These are phyloP conservation scores for Lanius collurio DNA, from an alignment of 2,113 vertebrate genomes.

Conservation along the genomic window DNA sequence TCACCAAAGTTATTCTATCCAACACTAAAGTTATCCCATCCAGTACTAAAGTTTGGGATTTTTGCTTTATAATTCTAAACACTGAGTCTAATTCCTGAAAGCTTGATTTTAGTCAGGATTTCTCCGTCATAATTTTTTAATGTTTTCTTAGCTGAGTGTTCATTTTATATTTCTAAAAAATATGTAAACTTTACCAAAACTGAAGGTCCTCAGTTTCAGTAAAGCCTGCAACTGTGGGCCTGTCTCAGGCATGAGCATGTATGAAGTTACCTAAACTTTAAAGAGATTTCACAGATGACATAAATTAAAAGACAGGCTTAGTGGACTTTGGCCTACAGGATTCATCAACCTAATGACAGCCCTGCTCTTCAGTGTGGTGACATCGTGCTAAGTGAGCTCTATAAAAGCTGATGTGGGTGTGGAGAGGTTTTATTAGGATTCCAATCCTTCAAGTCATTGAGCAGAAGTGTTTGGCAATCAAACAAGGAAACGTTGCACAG, in stretches of 20 bases:
- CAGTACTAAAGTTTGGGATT: background rate
- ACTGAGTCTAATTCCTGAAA: background rate
- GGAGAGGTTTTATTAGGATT: slow-evolving; percentile 11
- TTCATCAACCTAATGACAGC: background rate
- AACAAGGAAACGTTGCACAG: background rate
- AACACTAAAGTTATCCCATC: background rate
- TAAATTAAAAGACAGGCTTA: background rate
- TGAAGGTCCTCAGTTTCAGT: background rate
- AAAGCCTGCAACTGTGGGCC: background rate
- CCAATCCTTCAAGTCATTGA: background rate
- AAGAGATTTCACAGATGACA: background rate
- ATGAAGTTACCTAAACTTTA: background rate
- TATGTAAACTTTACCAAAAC: background rate
- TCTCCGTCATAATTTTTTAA: background rate
- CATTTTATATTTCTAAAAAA: background rate
- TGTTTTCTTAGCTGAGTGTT: background rate
- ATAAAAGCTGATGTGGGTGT: slow-evolving; percentile 6
- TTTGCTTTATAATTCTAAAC: background rate
- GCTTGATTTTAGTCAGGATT: background rate
- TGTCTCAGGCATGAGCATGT: background rate
- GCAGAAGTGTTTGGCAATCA: slow-evolving; percentile 9
- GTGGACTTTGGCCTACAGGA: background rate
- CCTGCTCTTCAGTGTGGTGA: background rate
- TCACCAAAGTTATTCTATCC: background rate
- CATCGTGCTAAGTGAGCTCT: background rate